Percentiles rank a stretch among this genome's conserved stretches.
Evolutionary conservation across 2,113 vertebrate genomes (phyloP).

Genomic region (Atlantisia rogersi): DNA sequence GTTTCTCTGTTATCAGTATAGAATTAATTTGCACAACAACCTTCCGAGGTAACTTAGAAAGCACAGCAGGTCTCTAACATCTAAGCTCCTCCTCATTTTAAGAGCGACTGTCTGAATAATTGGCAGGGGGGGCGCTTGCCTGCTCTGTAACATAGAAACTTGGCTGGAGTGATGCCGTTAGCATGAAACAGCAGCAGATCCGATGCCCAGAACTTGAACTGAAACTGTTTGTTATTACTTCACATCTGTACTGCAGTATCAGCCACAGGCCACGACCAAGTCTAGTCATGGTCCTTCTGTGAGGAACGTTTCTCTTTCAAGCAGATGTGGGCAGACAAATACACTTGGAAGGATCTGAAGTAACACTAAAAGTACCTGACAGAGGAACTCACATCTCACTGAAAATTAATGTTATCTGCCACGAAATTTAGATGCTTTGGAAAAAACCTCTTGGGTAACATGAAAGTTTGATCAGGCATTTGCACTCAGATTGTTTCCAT

Average conservation of each 20-base stretch:
- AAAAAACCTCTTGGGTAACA: not conserved
- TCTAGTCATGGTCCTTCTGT: not conserved
- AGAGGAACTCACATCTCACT: not conserved
- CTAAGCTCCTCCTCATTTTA: slow-evolving; percentile 19
- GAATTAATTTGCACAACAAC: slow-evolving; percentile 29
- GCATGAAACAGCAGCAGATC: not conserved
- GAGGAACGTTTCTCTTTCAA: not conserved
- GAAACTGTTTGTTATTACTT: not conserved
- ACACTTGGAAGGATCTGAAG: not conserved
- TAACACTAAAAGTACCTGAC: not conserved
- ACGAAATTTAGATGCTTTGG: not conserved
- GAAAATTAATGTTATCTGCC: not conserved
- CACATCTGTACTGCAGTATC: not conserved
- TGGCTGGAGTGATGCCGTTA: not conserved
- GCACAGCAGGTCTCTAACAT: slow-evolving; percentile 35
- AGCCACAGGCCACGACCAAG: not conserved
- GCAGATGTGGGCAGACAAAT: not conserved
- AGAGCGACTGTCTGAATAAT: slow-evolving; percentile 12
- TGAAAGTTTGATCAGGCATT: not conserved
- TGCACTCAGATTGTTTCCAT: not conserved
- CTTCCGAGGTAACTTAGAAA: not conserved
- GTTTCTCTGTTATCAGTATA: not conserved
- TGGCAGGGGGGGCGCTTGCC: slow-evolving; percentile 19
- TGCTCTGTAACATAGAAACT: not conserved
- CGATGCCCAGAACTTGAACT: slow-evolving; percentile 3